Percentiles rank a stretch among this genome's conserved stretches.
These are phyloP conservation scores for Pimephales promelas DNA, from an alignment of 2,113 vertebrate species.

Conservation along the genomic window DNA sequence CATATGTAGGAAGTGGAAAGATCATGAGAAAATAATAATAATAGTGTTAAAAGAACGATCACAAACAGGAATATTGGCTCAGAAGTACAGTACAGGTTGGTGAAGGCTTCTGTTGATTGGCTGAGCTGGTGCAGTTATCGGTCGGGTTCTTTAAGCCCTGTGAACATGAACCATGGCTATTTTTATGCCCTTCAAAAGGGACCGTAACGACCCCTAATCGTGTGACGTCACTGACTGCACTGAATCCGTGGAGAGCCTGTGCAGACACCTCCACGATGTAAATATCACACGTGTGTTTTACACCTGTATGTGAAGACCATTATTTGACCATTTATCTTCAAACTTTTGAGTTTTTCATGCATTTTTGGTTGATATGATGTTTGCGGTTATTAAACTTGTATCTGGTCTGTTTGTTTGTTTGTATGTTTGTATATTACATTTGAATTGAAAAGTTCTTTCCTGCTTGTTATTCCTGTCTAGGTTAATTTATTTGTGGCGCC, in stretches of 20 bases:
- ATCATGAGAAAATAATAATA: background rate
- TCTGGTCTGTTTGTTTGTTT: constrained; percentile 72
- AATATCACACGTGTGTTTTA: constrained; percentile 70
- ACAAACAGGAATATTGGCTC: background rate
- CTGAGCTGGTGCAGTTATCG: background rate
- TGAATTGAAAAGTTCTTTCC: constrained; percentile 68
- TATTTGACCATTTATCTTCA: constrained; percentile 67
- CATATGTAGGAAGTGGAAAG: background rate
- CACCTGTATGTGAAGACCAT: constrained; percentile 71
- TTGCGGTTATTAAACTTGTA: constrained; percentile 65
- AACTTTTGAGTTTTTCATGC: constrained; percentile 69
- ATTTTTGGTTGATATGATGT: constrained; percentile 72
- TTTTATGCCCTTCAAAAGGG: constrained; percentile 11
- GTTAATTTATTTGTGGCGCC: constrained; percentile 91
- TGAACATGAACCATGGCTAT: background rate
- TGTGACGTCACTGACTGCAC: background rate
- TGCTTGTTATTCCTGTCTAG: constrained; percentile 83
- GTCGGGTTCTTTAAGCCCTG: too few relatives aligned
- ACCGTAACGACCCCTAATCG: background rate
- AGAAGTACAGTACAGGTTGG: background rate
- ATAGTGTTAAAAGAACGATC: background rate
- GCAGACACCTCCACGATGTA: constrained; percentile 64
- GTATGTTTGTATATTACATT: constrained; percentile 78
- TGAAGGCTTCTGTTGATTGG: background rate
- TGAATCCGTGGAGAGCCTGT: background rate